Base-by-base conservation (phyloP, 2,888 invertebrate species). In the Zygaena filipendulae region DNA sequence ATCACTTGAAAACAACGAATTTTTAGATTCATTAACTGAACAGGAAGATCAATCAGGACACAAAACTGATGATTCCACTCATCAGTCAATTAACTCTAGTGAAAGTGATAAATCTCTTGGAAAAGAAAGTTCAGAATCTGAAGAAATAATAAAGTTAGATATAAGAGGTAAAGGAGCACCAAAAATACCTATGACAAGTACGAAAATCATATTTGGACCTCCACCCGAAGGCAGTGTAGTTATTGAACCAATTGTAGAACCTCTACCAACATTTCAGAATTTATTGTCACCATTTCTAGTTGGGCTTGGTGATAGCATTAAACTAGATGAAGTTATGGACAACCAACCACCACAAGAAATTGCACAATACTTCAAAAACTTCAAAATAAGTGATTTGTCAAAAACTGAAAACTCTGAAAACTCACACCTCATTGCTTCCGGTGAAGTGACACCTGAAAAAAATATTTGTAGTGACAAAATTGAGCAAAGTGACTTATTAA, bases 81-180 rank as follows among this genome's bases (percentile, higher is more conserved):
- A n/a, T n/a, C n/a, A n/a, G n/a, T n/a, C n/a, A n/a, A n/a, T n/a
- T n/a, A n/a, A n/a, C n/a, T n/a, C n/a, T n/a, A 40, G 41, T 12
- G 37, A 47, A 26, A 40, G 36, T 30, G 42, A 44, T 18, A 47
- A 53, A 25, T 59, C 54, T 2, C 39, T 43, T 1, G 50, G 52
- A 5, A 60, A 52, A 40, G 39, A 42, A 5, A 67, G 60, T 41
- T 69, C 74, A 24, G 64, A 53, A 1, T 81, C 81, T 16, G 80
- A 81, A 36, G 80, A 81, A 40, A 70, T 81, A 4, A 80, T 81
- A 27, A 79, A 77, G 35, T 38, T 81, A 32, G 81, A 81, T 45
- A 80, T 81, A 19, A 53, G 81, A 51, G 81, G 81, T 2, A 60
- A 67, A 38, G 71, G 59, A 16, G 61, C 49, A 13, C 69, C 67